Evolutionary conservation across 2,888 invertebrate species (phyloP).

Genomic region (Augochlorella aurata): DNA sequence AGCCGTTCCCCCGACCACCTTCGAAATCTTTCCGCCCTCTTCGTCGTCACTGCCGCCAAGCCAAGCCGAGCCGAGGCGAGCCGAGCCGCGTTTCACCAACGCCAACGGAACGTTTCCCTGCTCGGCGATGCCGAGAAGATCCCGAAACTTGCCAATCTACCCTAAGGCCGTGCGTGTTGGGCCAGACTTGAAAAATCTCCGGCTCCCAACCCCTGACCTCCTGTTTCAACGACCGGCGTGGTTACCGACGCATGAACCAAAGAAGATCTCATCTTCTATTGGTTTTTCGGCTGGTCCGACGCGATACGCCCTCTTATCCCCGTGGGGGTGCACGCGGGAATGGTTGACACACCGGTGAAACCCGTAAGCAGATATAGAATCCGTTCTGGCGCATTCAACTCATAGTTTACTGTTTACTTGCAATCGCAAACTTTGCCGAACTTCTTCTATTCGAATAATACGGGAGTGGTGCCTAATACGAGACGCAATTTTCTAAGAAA

Average conservation of each 20-base stretch:
- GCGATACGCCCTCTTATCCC: background rate
- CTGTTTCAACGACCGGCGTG: constrained; percentile 53
- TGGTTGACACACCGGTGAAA: background rate
- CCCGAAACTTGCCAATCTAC: constrained; percentile 72
- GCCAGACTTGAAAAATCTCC: constrained; percentile 61
- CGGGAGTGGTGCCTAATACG: no score
- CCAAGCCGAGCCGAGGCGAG: constrained; percentile 14
- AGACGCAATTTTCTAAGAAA: no score
- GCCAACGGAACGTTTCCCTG: constrained; percentile 54
- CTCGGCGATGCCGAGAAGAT: constrained; percentile 62
- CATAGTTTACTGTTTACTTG: no score
- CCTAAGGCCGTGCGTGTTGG: constrained; percentile 61
- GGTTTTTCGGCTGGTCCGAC: constrained; percentile 12
- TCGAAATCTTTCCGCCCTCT: constrained; percentile 53
- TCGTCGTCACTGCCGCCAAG: constrained; percentile 45
- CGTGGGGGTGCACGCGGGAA: background rate
- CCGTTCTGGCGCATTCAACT: background rate
- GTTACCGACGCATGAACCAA: constrained; percentile 48
- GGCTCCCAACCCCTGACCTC: constrained; percentile 15
- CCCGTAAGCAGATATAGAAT: background rate
- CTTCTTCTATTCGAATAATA: no score
- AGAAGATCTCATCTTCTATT: constrained; percentile 61
- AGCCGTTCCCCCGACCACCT: constrained; percentile 42
- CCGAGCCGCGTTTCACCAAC: constrained; percentile 46
- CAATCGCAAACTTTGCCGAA: no score